phyloP scores from a whole-genome alignment of 1,140 invertebrate genomes.

The Lineus longissimus region DNA sequence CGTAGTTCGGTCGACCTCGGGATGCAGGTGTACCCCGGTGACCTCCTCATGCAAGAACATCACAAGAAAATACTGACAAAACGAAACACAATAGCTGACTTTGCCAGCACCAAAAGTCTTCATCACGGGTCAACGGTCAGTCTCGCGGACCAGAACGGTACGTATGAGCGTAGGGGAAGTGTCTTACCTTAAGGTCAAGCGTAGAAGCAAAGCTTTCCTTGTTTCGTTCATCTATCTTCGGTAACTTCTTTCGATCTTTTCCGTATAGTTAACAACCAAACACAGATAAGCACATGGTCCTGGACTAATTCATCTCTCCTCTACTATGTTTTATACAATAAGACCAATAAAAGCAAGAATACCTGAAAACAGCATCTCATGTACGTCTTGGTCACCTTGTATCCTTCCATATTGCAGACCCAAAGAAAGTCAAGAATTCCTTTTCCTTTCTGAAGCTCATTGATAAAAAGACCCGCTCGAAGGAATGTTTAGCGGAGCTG shows the following conservation, averaged over 20 bases:
- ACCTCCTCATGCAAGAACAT: constrained; percentile 42
- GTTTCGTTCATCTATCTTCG: too few relatives aligned
- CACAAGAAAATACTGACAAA: constrained; percentile 44
- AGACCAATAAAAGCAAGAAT: too few relatives aligned
- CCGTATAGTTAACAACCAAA: too few relatives aligned
- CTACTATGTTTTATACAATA: too few relatives aligned
- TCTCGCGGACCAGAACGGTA: constrained; percentile 10
- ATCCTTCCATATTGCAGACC: neutral
- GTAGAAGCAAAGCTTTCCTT: too few relatives aligned
- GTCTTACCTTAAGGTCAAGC: neutral
- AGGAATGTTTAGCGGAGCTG: constrained; percentile 57
- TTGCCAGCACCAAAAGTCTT: constrained; percentile 17
- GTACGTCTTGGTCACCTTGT: too few relatives aligned
- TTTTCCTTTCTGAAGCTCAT: constrained; percentile 48
- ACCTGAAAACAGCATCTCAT: too few relatives aligned
- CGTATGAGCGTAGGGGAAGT: neutral
- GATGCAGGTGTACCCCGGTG: constrained; percentile 48
- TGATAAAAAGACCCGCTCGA: constrained; percentile 56
- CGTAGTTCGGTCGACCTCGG: constrained; percentile 46
- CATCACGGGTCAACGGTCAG: constrained; percentile 22
- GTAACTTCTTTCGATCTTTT: too few relatives aligned
- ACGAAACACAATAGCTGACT: constrained; percentile 50
- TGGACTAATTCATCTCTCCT: too few relatives aligned
- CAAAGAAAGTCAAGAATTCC: constrained; percentile 10
- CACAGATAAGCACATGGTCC: too few relatives aligned